These are phyloP conservation scores for Epirrhoe tristata DNA, from an alignment of 2,888 invertebrate species.

Conservation along the genomic window DNA sequence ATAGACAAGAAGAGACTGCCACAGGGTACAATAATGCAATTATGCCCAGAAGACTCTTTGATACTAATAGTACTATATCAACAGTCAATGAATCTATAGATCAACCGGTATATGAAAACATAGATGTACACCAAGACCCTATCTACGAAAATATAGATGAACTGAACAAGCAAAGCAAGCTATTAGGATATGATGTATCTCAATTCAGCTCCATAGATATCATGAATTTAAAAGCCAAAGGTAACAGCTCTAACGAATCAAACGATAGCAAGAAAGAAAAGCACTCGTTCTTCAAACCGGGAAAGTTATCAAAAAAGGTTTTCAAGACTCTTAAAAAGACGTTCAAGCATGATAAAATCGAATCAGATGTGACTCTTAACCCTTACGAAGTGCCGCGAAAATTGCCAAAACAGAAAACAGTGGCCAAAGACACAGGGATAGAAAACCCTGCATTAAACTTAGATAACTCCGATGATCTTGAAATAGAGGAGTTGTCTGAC, in stretches of 20 bases:
- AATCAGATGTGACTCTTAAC: conserved; percentile 62
- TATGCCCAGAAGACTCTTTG: conserved; percentile 72
- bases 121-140: conserved; percentile 69
- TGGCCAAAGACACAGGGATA: conserved; percentile 70
- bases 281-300: conserved; percentile 68
- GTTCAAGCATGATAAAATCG: conserved; percentile 74
- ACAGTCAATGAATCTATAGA: conserved; percentile 71
- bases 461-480: conserved; percentile 79
- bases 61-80: conserved; percentile 76
- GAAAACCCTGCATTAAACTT: conserved; percentile 77
- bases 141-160: conserved; percentile 74
- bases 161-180: conserved; percentile 79
- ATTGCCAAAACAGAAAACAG: conserved; percentile 61
- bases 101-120: conserved; percentile 73
- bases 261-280: conserved; percentile 72
- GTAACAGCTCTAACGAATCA: conserved; percentile 68
- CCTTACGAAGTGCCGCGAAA: conserved; percentile 81
- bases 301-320: conserved; percentile 76
- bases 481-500: conserved; percentile 69
- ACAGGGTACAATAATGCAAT: conserved; percentile 49
- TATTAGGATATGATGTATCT: conserved; percentile 78
- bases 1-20: conserved; percentile 47
- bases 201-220: conserved; percentile 76
- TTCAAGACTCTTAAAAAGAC: conserved; percentile 77
- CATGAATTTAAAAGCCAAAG: conserved; percentile 67